A percentile compares a stretch with the other conserved stretches of the same genome.
phyloP scores from a whole-genome alignment of 1,140 invertebrate genomes.

The Pissodes strobi region DNA sequence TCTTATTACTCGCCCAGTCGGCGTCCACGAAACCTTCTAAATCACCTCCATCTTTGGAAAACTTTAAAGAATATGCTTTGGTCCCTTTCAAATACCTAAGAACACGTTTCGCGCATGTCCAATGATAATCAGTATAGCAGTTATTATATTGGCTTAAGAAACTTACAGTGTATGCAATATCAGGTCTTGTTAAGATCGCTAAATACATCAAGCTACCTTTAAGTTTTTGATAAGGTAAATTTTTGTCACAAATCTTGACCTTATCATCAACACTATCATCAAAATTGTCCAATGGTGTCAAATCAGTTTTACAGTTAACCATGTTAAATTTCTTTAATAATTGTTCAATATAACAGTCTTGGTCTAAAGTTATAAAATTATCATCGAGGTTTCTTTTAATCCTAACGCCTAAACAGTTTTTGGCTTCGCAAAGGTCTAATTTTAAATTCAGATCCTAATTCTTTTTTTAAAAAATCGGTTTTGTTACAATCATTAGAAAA shows the following conservation, averaged over 20 bases:
- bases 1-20: conserved; percentile 44
- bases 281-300: conserved; percentile 9
- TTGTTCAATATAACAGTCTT: conserved; percentile 20
- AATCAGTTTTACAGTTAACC: conserved; percentile 10
- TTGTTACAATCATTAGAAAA: conserved; percentile 45
- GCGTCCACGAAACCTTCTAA: conserved; percentile 56
- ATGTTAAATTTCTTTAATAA: conserved; percentile 10
- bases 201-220: conserved; percentile 48
- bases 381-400: conserved; percentile 9
- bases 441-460: conserved; percentile 38
- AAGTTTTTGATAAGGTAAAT: conserved; percentile 44
- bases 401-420: conserved; percentile 42
- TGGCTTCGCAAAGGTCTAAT: conserved; percentile 41
- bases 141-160: no score
- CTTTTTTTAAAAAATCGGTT: conserved; percentile 32
- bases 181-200: conserved; percentile 54
- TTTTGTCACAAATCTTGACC: conserved; percentile 44
- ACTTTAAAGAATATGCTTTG: conserved; percentile 10
- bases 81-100: conserved; percentile 55
- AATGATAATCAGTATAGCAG: no score
- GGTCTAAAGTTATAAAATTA: conserved; percentile 29
- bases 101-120: background rate
- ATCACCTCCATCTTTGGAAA: no score
- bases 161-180: no score
- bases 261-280: no score